Conservation (phyloP, 1,140 invertebrate genomes). For the Solen grandis region DNA sequence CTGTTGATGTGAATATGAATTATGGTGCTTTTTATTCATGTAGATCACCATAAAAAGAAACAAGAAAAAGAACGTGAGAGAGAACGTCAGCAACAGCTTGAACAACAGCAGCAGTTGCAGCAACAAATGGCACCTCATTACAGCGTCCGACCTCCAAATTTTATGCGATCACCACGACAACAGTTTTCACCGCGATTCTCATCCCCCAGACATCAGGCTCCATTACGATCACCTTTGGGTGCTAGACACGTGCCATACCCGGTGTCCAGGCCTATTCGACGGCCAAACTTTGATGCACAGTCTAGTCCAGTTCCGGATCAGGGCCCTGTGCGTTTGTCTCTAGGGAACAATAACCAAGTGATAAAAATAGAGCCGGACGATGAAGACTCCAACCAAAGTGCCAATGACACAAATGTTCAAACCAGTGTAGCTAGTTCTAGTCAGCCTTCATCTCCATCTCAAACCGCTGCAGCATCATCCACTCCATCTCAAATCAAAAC, state of each 20-base stretch:
- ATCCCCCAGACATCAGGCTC: not conserved
- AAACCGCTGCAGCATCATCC: not conserved
- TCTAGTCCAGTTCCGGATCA: not conserved
- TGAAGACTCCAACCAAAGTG: slow-evolving; percentile 41
- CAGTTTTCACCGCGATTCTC: slow-evolving; percentile 6
- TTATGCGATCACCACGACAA: not conserved
- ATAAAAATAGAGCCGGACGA: slow-evolving; percentile 39
- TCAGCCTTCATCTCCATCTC: slow-evolving; percentile 43
- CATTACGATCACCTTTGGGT: slow-evolving; percentile 11
- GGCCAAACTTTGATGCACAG: not conserved
- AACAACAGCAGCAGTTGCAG: slow-evolving; percentile 4
- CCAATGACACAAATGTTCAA: not conserved
- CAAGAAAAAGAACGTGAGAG: slow-evolving; percentile 27
- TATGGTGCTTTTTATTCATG: no score
- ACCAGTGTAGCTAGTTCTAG: not conserved
- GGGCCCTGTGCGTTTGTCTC: not conserved
- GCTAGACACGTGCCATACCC: slow-evolving; percentile 30
- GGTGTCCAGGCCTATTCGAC: slow-evolving; percentile 13
- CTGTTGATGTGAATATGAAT: no score
- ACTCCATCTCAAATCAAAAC: slow-evolving; percentile 28
- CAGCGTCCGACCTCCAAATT: not conserved
- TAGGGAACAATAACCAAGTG: slow-evolving; percentile 18
- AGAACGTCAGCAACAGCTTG: slow-evolving; percentile 17
- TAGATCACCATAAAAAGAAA: slow-evolving; percentile 39
- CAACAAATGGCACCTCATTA: not conserved